Conservation (phyloP, 2,888 invertebrate species). For the Geotrupes spiniger region DNA sequence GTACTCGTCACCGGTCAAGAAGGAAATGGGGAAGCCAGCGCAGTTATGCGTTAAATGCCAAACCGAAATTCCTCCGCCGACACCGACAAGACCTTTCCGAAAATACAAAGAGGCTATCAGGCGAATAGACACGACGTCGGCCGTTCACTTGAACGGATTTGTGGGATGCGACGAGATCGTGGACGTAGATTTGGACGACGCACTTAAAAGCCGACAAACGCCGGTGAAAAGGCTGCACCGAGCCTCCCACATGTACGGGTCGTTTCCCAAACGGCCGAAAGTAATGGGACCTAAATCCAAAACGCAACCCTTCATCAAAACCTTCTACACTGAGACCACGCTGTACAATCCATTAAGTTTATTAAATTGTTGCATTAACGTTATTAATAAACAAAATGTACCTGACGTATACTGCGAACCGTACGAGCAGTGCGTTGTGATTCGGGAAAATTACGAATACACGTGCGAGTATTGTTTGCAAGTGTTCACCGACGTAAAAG, state of each 20-base stretch:
- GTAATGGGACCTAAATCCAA: slow-evolving; percentile 32
- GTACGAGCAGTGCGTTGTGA: slow-evolving; percentile 5
- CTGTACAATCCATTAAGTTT: slow-evolving; percentile 41
- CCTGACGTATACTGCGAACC: slow-evolving; percentile 26
- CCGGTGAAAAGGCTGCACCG: slow-evolving; percentile 17
- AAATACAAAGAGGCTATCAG: slow-evolving; percentile 17
- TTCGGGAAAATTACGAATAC: slow-evolving; percentile 27
- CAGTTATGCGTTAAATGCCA: slow-evolving; percentile 18
- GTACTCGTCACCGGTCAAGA: slow-evolving; percentile 20
- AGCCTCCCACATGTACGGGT: slow-evolving; percentile 14
- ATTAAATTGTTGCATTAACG: slow-evolving; percentile 38
- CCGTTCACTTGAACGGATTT: slow-evolving; percentile 8
- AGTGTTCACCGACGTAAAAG: slow-evolving; percentile 38
- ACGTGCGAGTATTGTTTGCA: slow-evolving; percentile 42
- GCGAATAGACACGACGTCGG: neutral
- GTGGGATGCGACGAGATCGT: neutral
- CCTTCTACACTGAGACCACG: slow-evolving; percentile 16
- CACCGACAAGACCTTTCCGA: slow-evolving; percentile 14
- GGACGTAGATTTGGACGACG: slow-evolving; percentile 7
- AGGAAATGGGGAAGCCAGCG: slow-evolving; percentile 12
- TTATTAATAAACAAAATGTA: slow-evolving; percentile 41
- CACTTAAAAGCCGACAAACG: slow-evolving; percentile 4
- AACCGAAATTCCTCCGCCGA: slow-evolving; percentile 15
- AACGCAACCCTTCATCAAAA: slow-evolving; percentile 17
- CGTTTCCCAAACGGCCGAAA: slow-evolving; percentile 18